Conservation (phyloP, 2,888 invertebrate species). For the Myathropa florea region DNA sequence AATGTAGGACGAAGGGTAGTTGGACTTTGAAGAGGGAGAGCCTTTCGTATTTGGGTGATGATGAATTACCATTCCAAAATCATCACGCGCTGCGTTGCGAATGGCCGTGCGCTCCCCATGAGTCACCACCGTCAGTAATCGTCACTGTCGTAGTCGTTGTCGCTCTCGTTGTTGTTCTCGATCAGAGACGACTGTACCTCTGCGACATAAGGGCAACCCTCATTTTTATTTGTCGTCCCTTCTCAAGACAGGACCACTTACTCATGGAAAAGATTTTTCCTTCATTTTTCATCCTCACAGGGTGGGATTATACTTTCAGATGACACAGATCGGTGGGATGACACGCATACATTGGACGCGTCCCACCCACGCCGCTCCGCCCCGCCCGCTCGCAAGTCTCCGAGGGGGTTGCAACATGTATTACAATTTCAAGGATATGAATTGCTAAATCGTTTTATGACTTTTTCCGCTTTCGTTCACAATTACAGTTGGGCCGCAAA, state of each 20-base stretch:
- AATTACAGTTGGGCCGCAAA: slow-evolving; percentile 39
- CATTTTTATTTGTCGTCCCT: slow-evolving; percentile 25
- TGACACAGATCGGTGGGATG: slow-evolving; percentile 56
- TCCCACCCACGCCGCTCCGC: too few relatives aligned
- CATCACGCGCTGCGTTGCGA: slow-evolving; percentile 26
- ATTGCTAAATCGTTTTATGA: slow-evolving; percentile 67
- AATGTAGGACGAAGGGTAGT: slow-evolving; percentile 64
- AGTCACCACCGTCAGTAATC: slow-evolving; percentile 45
- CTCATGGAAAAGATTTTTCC: slow-evolving; percentile 43
- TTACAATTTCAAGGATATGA: slow-evolving; percentile 68
- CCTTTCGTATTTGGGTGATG: slow-evolving; percentile 46
- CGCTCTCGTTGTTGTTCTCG: background rate
- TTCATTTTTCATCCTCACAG: slow-evolving; percentile 24
- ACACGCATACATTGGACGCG: background rate
- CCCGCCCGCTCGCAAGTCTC: background rate
- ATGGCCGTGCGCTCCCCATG: slow-evolving; percentile 25
- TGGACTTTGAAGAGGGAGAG: slow-evolving; percentile 12
- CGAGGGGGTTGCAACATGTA: slow-evolving; percentile 8
- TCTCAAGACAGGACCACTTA: slow-evolving; percentile 35
- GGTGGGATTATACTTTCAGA: slow-evolving; percentile 66
- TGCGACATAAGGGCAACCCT: slow-evolving; percentile 30
- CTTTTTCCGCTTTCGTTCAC: slow-evolving; percentile 58
- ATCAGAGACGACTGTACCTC: slow-evolving; percentile 41
- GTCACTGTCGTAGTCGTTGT: too few relatives aligned
- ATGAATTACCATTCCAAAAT: slow-evolving; percentile 63